phyloP scores from a whole-genome alignment of 2,888 invertebrate genomes.

The Andrena fulva region DNA sequence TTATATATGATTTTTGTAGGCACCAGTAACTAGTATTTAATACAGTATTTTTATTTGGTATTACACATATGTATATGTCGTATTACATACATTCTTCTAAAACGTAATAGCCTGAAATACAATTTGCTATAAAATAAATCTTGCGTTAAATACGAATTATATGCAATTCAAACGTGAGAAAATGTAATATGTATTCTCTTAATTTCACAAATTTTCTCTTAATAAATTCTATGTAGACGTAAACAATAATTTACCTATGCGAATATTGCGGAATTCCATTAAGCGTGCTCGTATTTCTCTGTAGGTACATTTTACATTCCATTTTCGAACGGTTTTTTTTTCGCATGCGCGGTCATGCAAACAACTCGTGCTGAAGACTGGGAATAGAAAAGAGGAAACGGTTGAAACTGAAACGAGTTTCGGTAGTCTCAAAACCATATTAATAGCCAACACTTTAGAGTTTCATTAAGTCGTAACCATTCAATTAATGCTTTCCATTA shows the following conservation, averaged over 20 bases:
- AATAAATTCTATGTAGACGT: constrained; percentile 44
- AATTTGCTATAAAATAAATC: too few species aligned
- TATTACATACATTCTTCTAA: too few species aligned
- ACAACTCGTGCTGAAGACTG: constrained; percentile 16
- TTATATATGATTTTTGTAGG: too few species aligned
- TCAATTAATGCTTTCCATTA: constrained; percentile 81
- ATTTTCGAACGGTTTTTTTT: not conserved
- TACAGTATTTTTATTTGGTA: too few species aligned
- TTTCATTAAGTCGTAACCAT: constrained; percentile 83
- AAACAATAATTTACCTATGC: constrained; percentile 21
- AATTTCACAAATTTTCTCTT: constrained; percentile 25
- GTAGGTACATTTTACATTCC: not conserved
- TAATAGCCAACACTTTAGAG: constrained; percentile 83
- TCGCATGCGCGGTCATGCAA: not conserved
- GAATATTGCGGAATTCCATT: constrained; percentile 54
- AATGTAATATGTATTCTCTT: too few species aligned
- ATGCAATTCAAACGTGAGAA: too few species aligned
- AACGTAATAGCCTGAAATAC: too few species aligned
- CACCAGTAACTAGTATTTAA: too few species aligned
- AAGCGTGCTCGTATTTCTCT: constrained; percentile 36
- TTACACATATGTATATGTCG: too few species aligned
- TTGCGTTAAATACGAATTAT: too few species aligned
- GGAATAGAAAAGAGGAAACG: constrained; percentile 22
- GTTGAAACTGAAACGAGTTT: constrained; percentile 56
- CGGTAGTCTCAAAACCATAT: constrained; percentile 81